Base-by-base conservation (phyloP, 64 coral and sea anemone genomes). In the Trachythela sp. region DNA sequence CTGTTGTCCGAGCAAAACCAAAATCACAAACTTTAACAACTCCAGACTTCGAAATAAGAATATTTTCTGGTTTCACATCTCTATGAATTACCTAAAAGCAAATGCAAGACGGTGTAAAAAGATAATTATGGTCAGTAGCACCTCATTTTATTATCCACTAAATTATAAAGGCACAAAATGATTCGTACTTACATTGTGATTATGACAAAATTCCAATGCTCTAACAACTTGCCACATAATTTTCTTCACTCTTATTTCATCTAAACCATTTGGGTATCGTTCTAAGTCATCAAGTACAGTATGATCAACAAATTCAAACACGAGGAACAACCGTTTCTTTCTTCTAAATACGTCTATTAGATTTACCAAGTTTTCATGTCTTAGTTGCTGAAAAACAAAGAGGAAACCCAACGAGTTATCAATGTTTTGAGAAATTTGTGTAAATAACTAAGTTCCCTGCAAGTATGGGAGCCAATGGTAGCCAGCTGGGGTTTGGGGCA, bases 281-380 rank as follows among this genome's bases (percentile, higher is more conserved):
- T 99, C 96, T 20, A 99, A 68, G 27, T 99, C 96, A 93, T 99
- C 96, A 39, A 99, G 86, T 20, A 99, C 96, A 24, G 96, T 99
- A 75, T 99, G 96, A 91, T 99, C 96, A 17, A 99, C 96, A 89
- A 99, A 99, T 30, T 99, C 96, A 93, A 99, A 99, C 14, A 99
- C 93, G 49, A 99, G 91, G 76, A 99, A 99, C 67, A 99, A 71
- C 29, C 96, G 88, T 84, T 99, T 99, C 76, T 99, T 99, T n/a
- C 93, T 88, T 39, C 95, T 87, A 70, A 98, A 98, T 32, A 98
- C 93, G 85, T 98, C 95, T 54, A 98, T 89, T 35, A 98, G 94
- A 85, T 98, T 98, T 31, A 98, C 93, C 45, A 98, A 77, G 48
- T 98, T 98, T 59, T 98, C 95, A 93, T 98, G 95, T 76, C 93